These are phyloP conservation scores for Petaurus breviceps DNA, from an alignment of 2,113 vertebrate genomes.

Conservation along the genomic window DNA sequence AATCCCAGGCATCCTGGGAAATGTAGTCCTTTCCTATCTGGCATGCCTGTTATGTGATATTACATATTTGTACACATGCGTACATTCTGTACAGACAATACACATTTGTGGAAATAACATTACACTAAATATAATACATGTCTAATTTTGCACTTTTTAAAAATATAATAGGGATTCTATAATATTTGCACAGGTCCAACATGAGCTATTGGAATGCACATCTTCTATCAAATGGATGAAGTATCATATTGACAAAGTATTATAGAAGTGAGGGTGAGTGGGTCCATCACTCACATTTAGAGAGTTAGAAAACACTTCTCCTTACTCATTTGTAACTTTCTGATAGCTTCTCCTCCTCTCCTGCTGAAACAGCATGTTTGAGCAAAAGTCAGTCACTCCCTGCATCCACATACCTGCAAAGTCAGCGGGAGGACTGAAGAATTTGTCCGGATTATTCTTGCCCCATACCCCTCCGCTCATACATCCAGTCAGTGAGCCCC, in stretches of 20 bases:
- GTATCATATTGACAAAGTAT: slow-evolving; percentile 3
- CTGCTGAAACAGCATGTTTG: neutral
- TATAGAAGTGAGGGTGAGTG: neutral
- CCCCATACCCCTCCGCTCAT: neutral
- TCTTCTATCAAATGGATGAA: neutral
- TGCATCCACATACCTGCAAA: neutral
- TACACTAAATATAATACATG: neutral
- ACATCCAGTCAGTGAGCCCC: neutral
- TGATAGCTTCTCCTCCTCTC: slow-evolving; percentile 1
- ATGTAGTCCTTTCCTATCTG: neutral
- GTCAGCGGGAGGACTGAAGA: neutral
- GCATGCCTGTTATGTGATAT: neutral
- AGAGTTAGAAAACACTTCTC: slow-evolving; percentile 2
- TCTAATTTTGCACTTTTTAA: neutral
- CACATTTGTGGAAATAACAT: neutral
- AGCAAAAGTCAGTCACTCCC: neutral
- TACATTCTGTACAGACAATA: neutral
- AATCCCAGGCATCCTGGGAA: neutral
- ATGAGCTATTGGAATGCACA: neutral
- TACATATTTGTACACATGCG: neutral
- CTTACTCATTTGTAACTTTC: slow-evolving; percentile 2
- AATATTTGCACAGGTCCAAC: neutral
- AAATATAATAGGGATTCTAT: neutral
- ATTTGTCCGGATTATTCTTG: neutral
- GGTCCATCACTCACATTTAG: slow-evolving; percentile 1